These are phyloP conservation scores for Nemopilema nomurai DNA, from an alignment of 30 jellyfish, hydroid and myxozoan species.

Conservation along the genomic window DNA sequence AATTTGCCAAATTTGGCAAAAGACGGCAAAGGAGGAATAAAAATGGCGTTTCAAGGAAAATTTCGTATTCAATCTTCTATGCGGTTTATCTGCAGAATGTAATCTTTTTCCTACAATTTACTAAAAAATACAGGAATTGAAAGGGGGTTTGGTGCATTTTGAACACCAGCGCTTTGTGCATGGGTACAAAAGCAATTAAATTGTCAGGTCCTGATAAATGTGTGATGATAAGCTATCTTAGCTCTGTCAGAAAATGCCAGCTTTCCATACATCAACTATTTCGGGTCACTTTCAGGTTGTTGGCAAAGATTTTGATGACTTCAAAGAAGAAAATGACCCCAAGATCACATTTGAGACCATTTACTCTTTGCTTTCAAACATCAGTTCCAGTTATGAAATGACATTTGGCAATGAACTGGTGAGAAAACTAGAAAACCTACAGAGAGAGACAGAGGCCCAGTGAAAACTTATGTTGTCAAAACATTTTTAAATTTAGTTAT, in stretches of 20 bases:
- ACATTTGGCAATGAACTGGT: slow-evolving; percentile 66
- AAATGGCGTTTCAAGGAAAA: no score
- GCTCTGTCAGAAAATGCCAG: no score
- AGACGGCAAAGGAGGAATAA: slow-evolving; percentile 15
- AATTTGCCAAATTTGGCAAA: slow-evolving; percentile 8
- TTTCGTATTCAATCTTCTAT: no score
- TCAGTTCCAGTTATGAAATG: slow-evolving; percentile 58
- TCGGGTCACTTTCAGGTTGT: slow-evolving; percentile 45
- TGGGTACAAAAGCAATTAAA: no score
- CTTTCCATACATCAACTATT: not conserved
- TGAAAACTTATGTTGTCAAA: not conserved
- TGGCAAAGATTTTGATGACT: slow-evolving; percentile 45
- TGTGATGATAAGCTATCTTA: no score
- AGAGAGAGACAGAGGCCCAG: not conserved
- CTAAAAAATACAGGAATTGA: no score
- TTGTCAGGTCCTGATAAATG: no score
- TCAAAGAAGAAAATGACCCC: not conserved
- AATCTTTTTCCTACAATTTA: no score
- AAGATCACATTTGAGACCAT: slow-evolving; percentile 57
- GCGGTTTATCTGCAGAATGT: no score
- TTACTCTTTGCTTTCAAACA: slow-evolving; percentile 51
- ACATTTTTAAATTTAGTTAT: not conserved
- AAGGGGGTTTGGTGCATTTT: no score
- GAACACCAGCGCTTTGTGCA: no score
- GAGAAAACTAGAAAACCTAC: slow-evolving; percentile 29